phyloP scores from a whole-genome alignment of 1,140 invertebrate species.

The Aphelenchoides fujianensis region DNA sequence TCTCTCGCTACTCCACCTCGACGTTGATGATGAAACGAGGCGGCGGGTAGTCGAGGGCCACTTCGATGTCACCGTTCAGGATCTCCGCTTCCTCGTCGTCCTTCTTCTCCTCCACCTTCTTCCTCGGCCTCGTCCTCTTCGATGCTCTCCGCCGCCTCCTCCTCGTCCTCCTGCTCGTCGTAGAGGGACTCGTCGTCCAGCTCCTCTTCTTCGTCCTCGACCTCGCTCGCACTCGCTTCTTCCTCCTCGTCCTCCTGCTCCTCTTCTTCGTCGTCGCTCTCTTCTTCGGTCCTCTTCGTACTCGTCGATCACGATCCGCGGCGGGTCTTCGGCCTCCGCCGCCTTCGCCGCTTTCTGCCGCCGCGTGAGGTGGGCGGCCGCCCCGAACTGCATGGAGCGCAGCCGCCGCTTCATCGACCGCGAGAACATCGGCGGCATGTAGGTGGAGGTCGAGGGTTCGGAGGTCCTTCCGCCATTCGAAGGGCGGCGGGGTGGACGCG shows the following conservation, averaged over 20 bases:
- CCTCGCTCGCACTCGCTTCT: neutral
- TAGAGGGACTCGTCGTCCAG: slow-evolving; percentile 19
- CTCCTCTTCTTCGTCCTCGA: slow-evolving; percentile 29
- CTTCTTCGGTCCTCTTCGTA: slow-evolving; percentile 17
- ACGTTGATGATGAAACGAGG: neutral
- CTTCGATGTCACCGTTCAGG: neutral
- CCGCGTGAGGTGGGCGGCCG: neutral
- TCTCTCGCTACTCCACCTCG: too few relatives aligned
- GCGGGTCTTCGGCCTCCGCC: slow-evolving; percentile 24
- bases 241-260: slow-evolving; percentile 28
- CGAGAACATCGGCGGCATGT: slow-evolving; percentile 9
- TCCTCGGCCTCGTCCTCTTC: slow-evolving; percentile 33
- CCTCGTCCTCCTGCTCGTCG: slow-evolving; percentile 19
- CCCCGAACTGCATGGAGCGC: slow-evolving; percentile 3
- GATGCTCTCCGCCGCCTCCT: neutral
- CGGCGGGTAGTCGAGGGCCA: neutral
- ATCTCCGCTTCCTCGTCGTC: neutral
- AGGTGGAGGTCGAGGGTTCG: slow-evolving; percentile 4
- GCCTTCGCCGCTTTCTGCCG: slow-evolving; percentile 13
- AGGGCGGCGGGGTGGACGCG: neutral
- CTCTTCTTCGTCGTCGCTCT: slow-evolving; percentile 26
- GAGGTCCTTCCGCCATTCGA: neutral
- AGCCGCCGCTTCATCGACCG: neutral
- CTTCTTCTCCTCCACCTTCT: slow-evolving; percentile 30
- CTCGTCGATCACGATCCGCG: slow-evolving; percentile 12